Conservation (phyloP, 2,797 vertebrate species). For the Channa striata region DNA sequence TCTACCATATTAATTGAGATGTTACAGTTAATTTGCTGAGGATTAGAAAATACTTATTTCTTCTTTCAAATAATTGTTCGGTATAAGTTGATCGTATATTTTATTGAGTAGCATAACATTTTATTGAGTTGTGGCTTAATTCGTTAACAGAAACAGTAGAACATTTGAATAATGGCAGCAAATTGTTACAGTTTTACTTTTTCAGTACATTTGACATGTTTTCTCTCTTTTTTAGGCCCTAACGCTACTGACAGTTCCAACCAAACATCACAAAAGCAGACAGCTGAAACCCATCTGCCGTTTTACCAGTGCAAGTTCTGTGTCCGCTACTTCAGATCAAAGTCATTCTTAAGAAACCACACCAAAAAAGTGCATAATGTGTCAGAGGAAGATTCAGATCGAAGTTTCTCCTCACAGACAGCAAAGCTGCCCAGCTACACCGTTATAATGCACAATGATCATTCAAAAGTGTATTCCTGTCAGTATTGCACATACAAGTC, state of each 20-base stretch:
- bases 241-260: conserved; percentile 87
- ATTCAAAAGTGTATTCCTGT: conserved; percentile 95
- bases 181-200: conserved; percentile 3
- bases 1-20: conserved; percentile 47
- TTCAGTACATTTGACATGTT: conserved; percentile 3
- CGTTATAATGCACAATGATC: conserved; percentile 90
- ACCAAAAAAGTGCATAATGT: conserved; percentile 93
- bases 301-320: conserved; percentile 99
- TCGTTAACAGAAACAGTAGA: neutral
- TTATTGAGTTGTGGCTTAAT: neutral
- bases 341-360: conserved; percentile 96
- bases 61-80: conserved; percentile 14
- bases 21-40: conserved; percentile 52
- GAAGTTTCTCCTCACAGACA: conserved; percentile 77
- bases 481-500: conserved; percentile 98
- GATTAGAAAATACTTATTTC: conserved; percentile 41
- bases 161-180: neutral
- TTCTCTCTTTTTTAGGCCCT: conserved; percentile 86
- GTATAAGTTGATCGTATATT: conserved; percentile 11
- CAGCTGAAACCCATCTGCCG: conserved; percentile 85
- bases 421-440: conserved; percentile 89
- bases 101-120: conserved; percentile 9
- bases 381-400: conserved; percentile 80
- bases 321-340: conserved; percentile 98
- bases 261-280: conserved; percentile 85